Evolutionary conservation across 1,140 invertebrate genomes (phyloP).

Genomic region (Plodia interpunctella): DNA sequence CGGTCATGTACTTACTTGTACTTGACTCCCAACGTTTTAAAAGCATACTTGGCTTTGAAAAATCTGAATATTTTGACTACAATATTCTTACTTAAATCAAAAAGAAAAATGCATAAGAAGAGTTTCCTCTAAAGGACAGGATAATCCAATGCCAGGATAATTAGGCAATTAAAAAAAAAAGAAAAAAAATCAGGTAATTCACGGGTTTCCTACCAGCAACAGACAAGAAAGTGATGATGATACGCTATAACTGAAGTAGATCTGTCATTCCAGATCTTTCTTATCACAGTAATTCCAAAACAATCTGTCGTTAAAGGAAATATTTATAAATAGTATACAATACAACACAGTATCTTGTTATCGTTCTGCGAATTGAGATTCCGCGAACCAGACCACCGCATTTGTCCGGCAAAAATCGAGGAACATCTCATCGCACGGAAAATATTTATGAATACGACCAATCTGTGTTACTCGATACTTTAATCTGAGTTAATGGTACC

Average conservation of each 20-base stretch:
- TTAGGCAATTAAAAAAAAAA: no score
- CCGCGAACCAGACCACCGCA: slow-evolving; percentile 30
- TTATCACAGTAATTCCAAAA: not conserved
- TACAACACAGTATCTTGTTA: slow-evolving; percentile 25
- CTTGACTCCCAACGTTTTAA: no score
- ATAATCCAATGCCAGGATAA: no score
- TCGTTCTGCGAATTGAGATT: slow-evolving; percentile 36
- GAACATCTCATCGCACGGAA: not conserved
- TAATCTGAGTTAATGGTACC: slow-evolving; percentile 4
- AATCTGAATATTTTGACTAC: no score
- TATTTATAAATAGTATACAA: slow-evolving; percentile 18
- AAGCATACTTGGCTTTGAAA: no score
- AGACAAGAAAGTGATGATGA: slow-evolving; percentile 17
- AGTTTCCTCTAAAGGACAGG: no score
- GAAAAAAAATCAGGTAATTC: no score
- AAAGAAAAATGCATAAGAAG: no score
- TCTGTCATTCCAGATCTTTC: not conserved
- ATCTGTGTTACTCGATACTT: not conserved
- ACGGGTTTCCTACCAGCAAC: no score
- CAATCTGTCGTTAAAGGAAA: slow-evolving; percentile 11
- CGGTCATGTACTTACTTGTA: no score
- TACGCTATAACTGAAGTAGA: not conserved
- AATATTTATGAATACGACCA: slow-evolving; percentile 1
- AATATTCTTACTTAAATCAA: no score
- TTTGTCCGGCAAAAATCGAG: slow-evolving; percentile 21